Percentiles rank a stretch among this genome's conserved stretches.
These are phyloP conservation scores for Enteromius trimaculatus DNA, from an alignment of 2,797 vertebrate genomes.

Conservation along the genomic window DNA sequence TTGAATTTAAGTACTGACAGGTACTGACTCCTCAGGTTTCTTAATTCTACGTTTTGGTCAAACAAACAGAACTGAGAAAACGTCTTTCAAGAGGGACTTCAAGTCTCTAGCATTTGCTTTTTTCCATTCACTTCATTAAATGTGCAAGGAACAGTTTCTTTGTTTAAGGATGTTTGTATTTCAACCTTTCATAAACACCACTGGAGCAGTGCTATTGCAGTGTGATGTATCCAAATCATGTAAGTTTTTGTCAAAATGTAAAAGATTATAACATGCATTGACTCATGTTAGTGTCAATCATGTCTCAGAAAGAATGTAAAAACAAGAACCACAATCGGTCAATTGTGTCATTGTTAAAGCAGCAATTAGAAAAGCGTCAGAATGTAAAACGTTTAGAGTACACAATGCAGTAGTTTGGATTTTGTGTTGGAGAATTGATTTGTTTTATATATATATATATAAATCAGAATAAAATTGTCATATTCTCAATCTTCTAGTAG, in stretches of 20 bases:
- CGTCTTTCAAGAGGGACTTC: conserved; percentile 6
- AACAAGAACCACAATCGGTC: background rate
- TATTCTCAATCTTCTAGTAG: conserved; percentile 41
- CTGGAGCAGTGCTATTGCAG: background rate
- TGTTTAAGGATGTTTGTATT: background rate
- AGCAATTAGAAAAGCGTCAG: conserved; percentile 17
- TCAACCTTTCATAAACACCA: background rate
- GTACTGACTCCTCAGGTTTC: background rate
- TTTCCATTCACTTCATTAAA: background rate
- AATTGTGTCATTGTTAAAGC: conserved; percentile 20
- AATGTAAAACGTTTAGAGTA: conserved; percentile 10
- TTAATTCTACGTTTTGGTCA: background rate
- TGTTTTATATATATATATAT: background rate
- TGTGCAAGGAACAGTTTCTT: background rate
- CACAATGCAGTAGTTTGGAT: conserved; percentile 27
- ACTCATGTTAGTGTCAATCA: background rate
- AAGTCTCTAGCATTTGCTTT: background rate
- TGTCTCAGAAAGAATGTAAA: conserved; percentile 4
- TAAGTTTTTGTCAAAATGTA: background rate
- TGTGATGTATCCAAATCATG: background rate
- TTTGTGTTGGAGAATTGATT: conserved; percentile 14
- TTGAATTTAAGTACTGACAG: background rate
- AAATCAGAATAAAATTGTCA: conserved; percentile 5
- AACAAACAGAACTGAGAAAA: background rate
- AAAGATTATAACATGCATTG: background rate